phyloP scores from a whole-genome alignment of 2,113 vertebrate species.

The Henicopernis longicauda region DNA sequence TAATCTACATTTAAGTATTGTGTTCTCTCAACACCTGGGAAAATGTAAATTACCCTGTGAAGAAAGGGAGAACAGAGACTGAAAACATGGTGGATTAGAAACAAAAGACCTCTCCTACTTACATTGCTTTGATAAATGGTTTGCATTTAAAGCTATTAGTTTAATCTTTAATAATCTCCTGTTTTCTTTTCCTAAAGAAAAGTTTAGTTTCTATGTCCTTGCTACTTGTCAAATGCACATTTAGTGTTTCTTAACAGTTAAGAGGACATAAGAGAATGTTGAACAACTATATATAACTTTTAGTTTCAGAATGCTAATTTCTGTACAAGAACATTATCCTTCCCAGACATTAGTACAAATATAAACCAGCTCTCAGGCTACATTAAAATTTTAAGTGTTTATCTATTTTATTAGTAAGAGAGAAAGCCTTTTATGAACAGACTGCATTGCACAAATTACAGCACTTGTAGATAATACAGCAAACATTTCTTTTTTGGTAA shows the following conservation, averaged over 20 bases:
- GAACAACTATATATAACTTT: not conserved
- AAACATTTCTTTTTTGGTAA: not conserved
- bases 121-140: not conserved
- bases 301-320: not conserved
- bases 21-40: not conserved
- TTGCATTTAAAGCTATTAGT: not conserved
- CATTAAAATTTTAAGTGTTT: constrained; percentile 40
- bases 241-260: not conserved
- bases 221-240: not conserved
- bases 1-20: not conserved
- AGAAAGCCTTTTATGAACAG: constrained; percentile 18
- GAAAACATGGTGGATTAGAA: not conserved
- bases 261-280: not conserved
- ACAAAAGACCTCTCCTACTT: not conserved
- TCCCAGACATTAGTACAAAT: not conserved
- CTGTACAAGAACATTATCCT: not conserved
- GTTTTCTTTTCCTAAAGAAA: not conserved
- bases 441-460: not conserved
- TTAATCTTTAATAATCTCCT: not conserved
- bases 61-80: not conserved
- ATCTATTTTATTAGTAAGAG: constrained; percentile 30
- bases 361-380: not conserved
- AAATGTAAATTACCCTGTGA: not conserved
- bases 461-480: not conserved
- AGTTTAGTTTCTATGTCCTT: not conserved